phyloP scores from a whole-genome alignment of 2,888 invertebrate genomes.

The Cylloceria caligata region DNA sequence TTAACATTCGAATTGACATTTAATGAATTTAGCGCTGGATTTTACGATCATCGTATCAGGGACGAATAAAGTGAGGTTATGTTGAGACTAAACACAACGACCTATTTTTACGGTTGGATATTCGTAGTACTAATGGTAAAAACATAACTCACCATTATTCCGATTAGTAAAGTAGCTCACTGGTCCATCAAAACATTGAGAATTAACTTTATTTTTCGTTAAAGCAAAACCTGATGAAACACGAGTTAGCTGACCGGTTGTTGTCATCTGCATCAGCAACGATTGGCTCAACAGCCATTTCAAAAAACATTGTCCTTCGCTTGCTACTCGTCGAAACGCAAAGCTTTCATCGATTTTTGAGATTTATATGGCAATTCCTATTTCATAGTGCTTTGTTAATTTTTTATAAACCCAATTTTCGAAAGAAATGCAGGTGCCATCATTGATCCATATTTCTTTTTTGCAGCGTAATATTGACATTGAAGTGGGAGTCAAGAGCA shows the following conservation, averaged over 20 bases:
- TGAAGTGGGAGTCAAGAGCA: too few relatives aligned
- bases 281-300: not conserved
- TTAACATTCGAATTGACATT: not conserved
- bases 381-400: too few relatives aligned
- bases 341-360: not conserved
- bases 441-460: too few relatives aligned
- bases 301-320: conserved; percentile 9
- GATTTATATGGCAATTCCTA: not conserved
- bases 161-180: conserved; percentile 20
- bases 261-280: conserved; percentile 50
- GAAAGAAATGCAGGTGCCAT: too few relatives aligned
- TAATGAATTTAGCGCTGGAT: conserved; percentile 1
- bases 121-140: not conserved
- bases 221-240: conserved; percentile 7
- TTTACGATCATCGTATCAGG: conserved; percentile 25
- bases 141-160: conserved; percentile 46
- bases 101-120: not conserved
- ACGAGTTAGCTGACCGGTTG: conserved; percentile 48
- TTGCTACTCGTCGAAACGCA: not conserved
- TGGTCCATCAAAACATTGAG: conserved; percentile 45
- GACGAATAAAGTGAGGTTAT: conserved; percentile 41
- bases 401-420: too few relatives aligned
- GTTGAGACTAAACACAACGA: not conserved
- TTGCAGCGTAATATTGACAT: too few relatives aligned
- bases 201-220: conserved; percentile 21